A percentile compares a stretch with the other conserved stretches of the same genome.
These are phyloP conservation scores for Yponomeuta cagnagella DNA, from an alignment of 2,888 invertebrate genomes.

Conservation along the genomic window DNA sequence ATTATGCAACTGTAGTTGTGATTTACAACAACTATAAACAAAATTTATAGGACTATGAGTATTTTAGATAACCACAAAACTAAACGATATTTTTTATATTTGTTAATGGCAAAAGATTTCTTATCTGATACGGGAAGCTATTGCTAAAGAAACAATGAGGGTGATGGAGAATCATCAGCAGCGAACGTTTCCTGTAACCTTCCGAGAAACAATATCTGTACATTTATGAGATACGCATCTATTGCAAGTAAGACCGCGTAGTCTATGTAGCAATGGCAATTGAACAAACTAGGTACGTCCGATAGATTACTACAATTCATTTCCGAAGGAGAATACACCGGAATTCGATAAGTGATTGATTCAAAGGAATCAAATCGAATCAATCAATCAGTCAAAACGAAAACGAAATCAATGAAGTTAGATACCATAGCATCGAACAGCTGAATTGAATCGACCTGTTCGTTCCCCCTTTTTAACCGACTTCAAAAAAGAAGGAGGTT, in stretches of 20 bases:
- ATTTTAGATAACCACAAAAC: background rate
- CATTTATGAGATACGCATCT: slow-evolving; percentile 24
- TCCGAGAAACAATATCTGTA: slow-evolving; percentile 14
- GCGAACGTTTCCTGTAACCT: slow-evolving; percentile 11
- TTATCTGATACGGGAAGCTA: background rate
- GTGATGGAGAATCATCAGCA: slow-evolving; percentile 7
- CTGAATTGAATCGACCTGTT: background rate
- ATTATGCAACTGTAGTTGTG: background rate
- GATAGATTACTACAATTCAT: background rate
- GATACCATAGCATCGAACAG: background rate
- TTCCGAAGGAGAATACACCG: background rate
- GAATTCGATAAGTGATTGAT: background rate
- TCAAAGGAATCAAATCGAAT: background rate
- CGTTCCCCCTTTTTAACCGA: background rate
- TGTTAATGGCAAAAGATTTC: slow-evolving; percentile 1
- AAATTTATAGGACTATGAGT: background rate
- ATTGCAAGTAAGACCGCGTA: slow-evolving; percentile 21
- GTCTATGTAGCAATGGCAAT: slow-evolving; percentile 34
- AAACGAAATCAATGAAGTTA: background rate
- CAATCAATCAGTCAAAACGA: background rate
- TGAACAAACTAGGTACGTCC: background rate
- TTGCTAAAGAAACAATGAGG: background rate
- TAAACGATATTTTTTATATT: background rate
- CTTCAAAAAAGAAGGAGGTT: no score
- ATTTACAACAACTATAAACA: background rate